These are phyloP conservation scores for Anneissia japonica DNA, from an alignment of 35 echinoderm and acorn worm genomes.

Conservation along the genomic window DNA sequence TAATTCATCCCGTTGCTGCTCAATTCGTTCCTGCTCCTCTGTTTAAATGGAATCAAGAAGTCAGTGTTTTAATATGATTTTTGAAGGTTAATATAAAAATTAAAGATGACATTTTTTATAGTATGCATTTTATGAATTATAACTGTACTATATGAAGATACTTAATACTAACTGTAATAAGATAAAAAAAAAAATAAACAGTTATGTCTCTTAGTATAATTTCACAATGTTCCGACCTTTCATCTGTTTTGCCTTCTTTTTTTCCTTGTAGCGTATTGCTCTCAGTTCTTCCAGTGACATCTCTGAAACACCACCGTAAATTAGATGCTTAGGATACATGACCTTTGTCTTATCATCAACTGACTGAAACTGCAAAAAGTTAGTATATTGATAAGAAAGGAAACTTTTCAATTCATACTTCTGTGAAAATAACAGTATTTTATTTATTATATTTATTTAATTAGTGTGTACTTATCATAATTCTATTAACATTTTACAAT, in stretches of 20 bases:
- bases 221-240: background rate
- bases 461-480: no score
- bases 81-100: no score
- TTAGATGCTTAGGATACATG: constrained; percentile 92
- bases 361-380: background rate
- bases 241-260: constrained; percentile 25
- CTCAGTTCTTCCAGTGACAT: constrained; percentile 92
- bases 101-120: no score
- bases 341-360: constrained; percentile 60
- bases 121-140: no score
- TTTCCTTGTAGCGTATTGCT: constrained; percentile 60
- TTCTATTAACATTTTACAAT: no score
- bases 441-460: no score
- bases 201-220: background rate
- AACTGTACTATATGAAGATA: no score
- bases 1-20: background rate
- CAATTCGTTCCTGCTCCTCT: background rate
- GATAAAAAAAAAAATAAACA: constrained; percentile 12
- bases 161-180: no score
- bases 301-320: constrained; percentile 74
- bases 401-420: no score
- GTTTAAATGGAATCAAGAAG: no score
- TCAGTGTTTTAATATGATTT: no score
- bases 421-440: no score
- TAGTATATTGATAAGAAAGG: background rate